Percentiles rank a stretch among this genome's conserved stretches.
Evolutionary conservation across 2,113 vertebrate species (phyloP).

Genomic region (Desmodus rotundus): DNA sequence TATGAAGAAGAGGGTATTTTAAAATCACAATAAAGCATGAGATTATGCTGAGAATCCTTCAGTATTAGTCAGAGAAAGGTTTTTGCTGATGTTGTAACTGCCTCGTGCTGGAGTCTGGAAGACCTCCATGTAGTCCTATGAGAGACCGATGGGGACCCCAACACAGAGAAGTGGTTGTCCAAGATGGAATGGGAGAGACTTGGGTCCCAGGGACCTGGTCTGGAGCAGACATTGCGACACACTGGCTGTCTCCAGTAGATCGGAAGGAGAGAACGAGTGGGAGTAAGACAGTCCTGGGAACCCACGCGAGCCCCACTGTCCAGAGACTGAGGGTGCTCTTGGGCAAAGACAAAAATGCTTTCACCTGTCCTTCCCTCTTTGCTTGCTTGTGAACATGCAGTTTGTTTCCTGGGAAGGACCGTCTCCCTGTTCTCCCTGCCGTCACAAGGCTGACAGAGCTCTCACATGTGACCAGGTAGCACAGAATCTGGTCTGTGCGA

Average conservation of each 20-base stretch:
- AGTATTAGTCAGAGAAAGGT: background rate
- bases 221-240: background rate
- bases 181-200: background rate
- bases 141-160: too few species aligned
- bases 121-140: background rate
- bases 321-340: background rate
- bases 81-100: background rate
- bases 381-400: background rate
- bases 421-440: background rate
- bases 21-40: background rate
- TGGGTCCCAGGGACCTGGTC: background rate
- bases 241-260: background rate
- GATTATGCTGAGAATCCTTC: background rate
- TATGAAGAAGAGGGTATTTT: background rate
- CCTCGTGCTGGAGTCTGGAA: background rate
- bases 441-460: rapidly evolving
- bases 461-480: background rate
- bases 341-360: background rate
- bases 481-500: background rate
- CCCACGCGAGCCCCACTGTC: background rate
- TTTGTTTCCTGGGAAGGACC: background rate
- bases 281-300: background rate
- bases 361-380: background rate
- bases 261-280: background rate
- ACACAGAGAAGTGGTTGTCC: background rate